Conservation (phyloP, 2,888 invertebrate species). For the Phrixothrix hirtus region DNA sequence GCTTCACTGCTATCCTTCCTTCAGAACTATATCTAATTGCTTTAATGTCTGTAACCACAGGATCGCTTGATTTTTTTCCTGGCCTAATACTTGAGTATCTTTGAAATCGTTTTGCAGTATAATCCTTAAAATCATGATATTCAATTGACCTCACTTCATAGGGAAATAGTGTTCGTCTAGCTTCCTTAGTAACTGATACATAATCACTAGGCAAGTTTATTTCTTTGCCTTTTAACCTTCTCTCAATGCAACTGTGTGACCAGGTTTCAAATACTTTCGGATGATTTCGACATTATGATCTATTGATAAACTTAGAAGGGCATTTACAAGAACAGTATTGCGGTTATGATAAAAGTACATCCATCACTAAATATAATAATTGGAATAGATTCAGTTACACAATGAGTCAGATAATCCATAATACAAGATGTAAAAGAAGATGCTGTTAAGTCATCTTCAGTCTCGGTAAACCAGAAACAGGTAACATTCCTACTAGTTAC, state of each 20-base stretch:
- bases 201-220: constrained; percentile 7
- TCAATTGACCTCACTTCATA: neutral
- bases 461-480: constrained; percentile 10
- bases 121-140: neutral
- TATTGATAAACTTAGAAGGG: neutral
- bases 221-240: neutral
- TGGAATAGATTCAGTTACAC: neutral
- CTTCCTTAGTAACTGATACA: neutral
- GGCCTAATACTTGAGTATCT: neutral
- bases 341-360: constrained; percentile 9
- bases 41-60: neutral
- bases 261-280: constrained; percentile 1
- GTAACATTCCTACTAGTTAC: neutral
- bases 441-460: neutral
- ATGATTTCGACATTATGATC: neutral
- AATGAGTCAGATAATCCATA: constrained; percentile 1
- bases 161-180: neutral
- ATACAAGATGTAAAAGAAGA: constrained; percentile 7
- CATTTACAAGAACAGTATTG: constrained; percentile 4
- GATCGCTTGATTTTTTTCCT: neutral
- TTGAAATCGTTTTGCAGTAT: neutral
- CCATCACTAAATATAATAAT: constrained; percentile 6
- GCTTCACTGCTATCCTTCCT: neutral
- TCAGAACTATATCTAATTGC: neutral
- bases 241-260: constrained; percentile 5